These are phyloP conservation scores for Caenorhabditis afra DNA, from an alignment of 2,888 invertebrate species.

Conservation along the genomic window DNA sequence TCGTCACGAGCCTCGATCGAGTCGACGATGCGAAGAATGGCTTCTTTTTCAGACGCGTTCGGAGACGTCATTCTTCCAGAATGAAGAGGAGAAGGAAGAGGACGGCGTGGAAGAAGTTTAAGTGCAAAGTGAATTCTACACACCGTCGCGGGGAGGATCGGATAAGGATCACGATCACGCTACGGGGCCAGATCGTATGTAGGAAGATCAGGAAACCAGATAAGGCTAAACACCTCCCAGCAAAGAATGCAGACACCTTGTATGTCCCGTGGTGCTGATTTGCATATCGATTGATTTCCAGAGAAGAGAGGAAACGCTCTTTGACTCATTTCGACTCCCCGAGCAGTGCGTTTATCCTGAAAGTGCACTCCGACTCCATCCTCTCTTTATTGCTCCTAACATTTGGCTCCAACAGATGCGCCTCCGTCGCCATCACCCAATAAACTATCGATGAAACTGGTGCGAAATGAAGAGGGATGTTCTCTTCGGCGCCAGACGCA, in stretches of 20 bases:
- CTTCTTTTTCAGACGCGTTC: constrained; percentile 42
- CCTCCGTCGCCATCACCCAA: constrained; percentile 35
- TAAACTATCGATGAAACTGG: constrained; percentile 54
- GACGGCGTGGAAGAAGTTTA: constrained; percentile 22
- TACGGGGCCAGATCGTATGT: constrained; percentile 9
- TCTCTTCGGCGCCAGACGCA: constrained; percentile 39
- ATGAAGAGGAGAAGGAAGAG: constrained; percentile 1
- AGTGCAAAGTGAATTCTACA: constrained; percentile 43
- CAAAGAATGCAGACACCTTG: constrained; percentile 29
- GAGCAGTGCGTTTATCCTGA: not conserved
- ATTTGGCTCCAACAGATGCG: constrained; percentile 41
- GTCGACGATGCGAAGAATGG: constrained; percentile 56
- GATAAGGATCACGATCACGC: constrained; percentile 3
- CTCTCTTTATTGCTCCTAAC: constrained; percentile 44
- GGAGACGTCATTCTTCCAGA: constrained; percentile 27
- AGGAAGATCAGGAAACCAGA: constrained; percentile 33
- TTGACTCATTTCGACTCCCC: not conserved
- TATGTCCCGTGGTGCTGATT: constrained; percentile 25
- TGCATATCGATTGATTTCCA: constrained; percentile 33
- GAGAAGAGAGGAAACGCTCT: not conserved
- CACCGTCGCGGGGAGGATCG: not conserved
- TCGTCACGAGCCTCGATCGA: constrained; percentile 51
- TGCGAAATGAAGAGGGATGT: constrained; percentile 50
- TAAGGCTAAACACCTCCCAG: constrained; percentile 31
- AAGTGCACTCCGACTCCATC: constrained; percentile 26